Percentiles rank a stretch among this genome's conserved stretches.
These are phyloP conservation scores for Xenopus petersii DNA, from an alignment of 2,797 vertebrate species.

Conservation along the genomic window DNA sequence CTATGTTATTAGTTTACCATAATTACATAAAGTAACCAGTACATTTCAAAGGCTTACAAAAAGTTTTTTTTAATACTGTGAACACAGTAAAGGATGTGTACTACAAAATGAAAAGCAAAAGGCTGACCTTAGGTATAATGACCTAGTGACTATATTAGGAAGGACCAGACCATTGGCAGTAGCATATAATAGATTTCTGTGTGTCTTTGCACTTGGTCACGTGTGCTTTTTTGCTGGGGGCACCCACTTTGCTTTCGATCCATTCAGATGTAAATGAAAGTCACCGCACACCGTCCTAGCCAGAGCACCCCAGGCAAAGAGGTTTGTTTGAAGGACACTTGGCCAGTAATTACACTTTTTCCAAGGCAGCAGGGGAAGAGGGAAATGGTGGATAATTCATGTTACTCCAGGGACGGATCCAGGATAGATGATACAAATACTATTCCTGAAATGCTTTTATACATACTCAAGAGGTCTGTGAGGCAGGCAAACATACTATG, in stretches of 20 bases:
- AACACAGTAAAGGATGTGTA: too few relatives aligned
- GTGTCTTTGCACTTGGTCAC: constrained; percentile 28
- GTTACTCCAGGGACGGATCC: constrained; percentile 29
- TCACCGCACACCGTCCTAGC: constrained; percentile 30
- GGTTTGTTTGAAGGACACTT: constrained; percentile 21
- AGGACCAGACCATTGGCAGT: constrained; percentile 3
- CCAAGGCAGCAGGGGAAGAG: constrained; percentile 10
- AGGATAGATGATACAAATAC: constrained; percentile 18
- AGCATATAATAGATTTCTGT: constrained; percentile 30
- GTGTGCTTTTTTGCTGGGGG: constrained; percentile 29
- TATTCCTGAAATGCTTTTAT: constrained; percentile 11
- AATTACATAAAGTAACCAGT: too few relatives aligned
- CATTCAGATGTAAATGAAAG: constrained; percentile 40
- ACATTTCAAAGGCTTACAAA: too few relatives aligned
- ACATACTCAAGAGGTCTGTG: neutral
- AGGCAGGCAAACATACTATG: too few relatives aligned
- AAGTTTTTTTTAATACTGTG: too few relatives aligned
- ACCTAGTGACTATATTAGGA: too few relatives aligned
- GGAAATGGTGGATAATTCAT: constrained; percentile 38
- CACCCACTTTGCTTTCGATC: constrained; percentile 23
- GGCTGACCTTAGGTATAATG: too few relatives aligned
- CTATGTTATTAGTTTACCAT: too few relatives aligned
- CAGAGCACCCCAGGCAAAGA: constrained; percentile 32
- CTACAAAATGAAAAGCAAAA: too few relatives aligned
- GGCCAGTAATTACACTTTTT: constrained; percentile 45